Base-by-base conservation (phyloP, 2,888 invertebrate species). In the Drosophila demipolita region DNA sequence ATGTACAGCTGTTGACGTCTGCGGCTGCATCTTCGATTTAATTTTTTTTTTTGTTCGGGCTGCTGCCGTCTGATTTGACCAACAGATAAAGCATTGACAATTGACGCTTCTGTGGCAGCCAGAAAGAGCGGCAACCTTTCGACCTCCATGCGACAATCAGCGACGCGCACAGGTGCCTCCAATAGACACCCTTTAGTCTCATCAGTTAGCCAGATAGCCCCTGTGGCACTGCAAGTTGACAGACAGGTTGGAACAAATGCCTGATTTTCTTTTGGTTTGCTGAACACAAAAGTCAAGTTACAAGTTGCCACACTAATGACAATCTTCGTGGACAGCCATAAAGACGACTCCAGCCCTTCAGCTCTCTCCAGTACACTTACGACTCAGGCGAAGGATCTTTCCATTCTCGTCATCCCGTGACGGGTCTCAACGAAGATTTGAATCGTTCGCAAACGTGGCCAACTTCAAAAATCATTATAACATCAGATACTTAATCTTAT, bases 301-400 rank as follows among this genome's bases (percentile, higher is more conserved):
- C 99, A 99, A 94, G 23, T 99, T 99, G 90, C 99, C 99, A 94
- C 99, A 99, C 94, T 99, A 99, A 94, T 99, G 98, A 80, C 99
- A 95, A 94, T 99, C 99, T 94, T 98, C 98, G 97, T 99, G 99
- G 69, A 98, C 98, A 75, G 99, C 99, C 99, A 99, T 99, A 95
- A 99, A 99, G 76, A 99, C 98, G n/a, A n/a, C n/a, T 79, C 99
- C 99, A 80, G 99, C 99, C 78, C 99, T 99, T 94, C 99, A 99
- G 91, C 98, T 97, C 93, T 99, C 98, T 89, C 96, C 97, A 2
- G 98, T 97, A 93, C 99, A 99, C 94, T 99, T 99, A 82, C 98
- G 96, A 68, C 99, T 96, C 91, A 99, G 95, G 77, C 99, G 96
- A 93, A 98, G 98, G 94, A 99, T 99, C 94, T 99, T 99, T 70